A percentile compares a stretch with the other conserved stretches of the same genome.
Conservation (phyloP, 2,888 invertebrate species). For the Coleophora deauratella region DNA sequence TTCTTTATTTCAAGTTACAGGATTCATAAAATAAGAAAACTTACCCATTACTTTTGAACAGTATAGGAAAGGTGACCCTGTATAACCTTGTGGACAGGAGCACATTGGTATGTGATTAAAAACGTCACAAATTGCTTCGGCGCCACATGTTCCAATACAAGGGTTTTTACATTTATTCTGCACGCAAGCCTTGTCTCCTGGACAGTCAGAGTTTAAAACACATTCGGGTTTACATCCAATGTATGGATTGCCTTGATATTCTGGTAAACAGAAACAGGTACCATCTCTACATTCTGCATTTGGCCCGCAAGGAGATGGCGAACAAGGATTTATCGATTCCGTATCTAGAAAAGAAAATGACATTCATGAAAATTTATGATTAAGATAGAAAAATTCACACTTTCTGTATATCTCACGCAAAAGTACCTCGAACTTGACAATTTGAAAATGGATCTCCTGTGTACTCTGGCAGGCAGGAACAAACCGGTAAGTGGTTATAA, state of each 20-base stretch:
- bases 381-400: background rate
- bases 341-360: slow-evolving; percentile 35
- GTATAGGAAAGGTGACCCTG: slow-evolving; percentile 77
- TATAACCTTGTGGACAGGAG: slow-evolving; percentile 77
- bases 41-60: slow-evolving; percentile 64
- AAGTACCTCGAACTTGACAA: slow-evolving; percentile 47
- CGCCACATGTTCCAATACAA: slow-evolving; percentile 81
- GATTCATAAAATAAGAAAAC: slow-evolving; percentile 3
- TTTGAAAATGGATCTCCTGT: slow-evolving; percentile 82
- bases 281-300: slow-evolving; percentile 78
- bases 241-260: slow-evolving; percentile 84
- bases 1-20: too few relatives aligned
- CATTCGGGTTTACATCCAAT: slow-evolving; percentile 86
- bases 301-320: slow-evolving; percentile 81
- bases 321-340: slow-evolving; percentile 73
- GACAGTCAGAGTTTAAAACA: slow-evolving; percentile 82
- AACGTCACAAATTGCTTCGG: slow-evolving; percentile 72
- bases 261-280: slow-evolving; percentile 80
- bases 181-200: slow-evolving; percentile 79
- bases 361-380: background rate
- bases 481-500: slow-evolving; percentile 79
- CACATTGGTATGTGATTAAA: slow-evolving; percentile 81
- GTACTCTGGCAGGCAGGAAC: slow-evolving; percentile 79
- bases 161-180: slow-evolving; percentile 83
- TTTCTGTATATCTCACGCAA: too few relatives aligned